Percentiles rank a stretch among this genome's conserved stretches.
Evolutionary conservation across 2,113 vertebrate species (phyloP).

Genomic region (Arvicanthis niloticus): DNA sequence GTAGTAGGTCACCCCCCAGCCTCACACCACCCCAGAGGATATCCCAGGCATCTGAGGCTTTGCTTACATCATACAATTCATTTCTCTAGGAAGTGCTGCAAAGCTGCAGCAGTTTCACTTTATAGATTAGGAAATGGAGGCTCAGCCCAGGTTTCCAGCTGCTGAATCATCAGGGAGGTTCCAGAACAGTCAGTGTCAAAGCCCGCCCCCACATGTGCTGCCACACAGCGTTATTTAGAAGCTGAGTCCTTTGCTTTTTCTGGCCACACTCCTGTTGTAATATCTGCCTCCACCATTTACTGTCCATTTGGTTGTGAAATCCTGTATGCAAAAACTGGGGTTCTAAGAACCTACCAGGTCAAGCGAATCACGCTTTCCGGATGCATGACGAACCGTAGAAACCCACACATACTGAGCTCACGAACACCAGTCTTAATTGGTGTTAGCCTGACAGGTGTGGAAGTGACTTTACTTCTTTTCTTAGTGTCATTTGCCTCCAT

Average conservation of each 20-base stretch:
- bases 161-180: background rate
- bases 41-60: background rate
- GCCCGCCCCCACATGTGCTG: too few relatives aligned
- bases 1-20: too few relatives aligned
- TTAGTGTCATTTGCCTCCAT: background rate
- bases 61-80: background rate
- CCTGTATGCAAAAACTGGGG: background rate
- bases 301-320: background rate
- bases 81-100: background rate
- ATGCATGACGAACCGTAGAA: background rate
- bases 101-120: background rate
- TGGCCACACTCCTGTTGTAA: background rate
- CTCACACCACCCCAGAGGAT: background rate
- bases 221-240: background rate
- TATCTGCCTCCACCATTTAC: background rate
- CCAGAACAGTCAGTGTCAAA: background rate
- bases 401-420: background rate
- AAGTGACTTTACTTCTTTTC: background rate
- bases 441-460: background rate
- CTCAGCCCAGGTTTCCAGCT: background rate
- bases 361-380: background rate
- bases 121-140: background rate
- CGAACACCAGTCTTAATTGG: background rate
- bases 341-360: background rate
- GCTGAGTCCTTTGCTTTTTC: background rate